Base-by-base conservation (phyloP, 2,888 invertebrate genomes). In the Pardosa pseudoannulata region DNA sequence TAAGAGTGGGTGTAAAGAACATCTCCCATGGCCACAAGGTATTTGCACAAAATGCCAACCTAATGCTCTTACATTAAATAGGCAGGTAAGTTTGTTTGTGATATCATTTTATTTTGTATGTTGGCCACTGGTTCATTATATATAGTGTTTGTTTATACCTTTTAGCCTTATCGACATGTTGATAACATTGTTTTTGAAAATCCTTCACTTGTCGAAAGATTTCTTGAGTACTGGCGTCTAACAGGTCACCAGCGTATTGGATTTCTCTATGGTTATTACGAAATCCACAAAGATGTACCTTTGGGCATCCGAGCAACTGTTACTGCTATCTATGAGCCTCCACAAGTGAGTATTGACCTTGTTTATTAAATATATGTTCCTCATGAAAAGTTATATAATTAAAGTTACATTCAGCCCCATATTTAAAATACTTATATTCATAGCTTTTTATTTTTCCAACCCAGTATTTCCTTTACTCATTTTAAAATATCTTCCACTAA, bases 21-120 rank as follows among this genome's bases (percentile, higher is more conserved):
- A 99, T 93, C 96, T 96, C 75, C 98, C 99, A 89, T 99, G 98
- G 98, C 99, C 99, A 81, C 96, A 96, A 92, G 99, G 99, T 89
- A 97, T 99, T 91, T 99, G 99, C 93, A 98, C 98, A 67, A 96
- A 97, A 93, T 99, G 99, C 92, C 98, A 98, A 92, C 99, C 99
- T 16, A 97, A 96, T 91, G 98, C 99, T 50, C 95, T 99, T 89
- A 99, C 99, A 29, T 94, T 99, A 68, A 97, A 96, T 92, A 94
- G 98, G 91, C 99, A 95, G 93, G 94, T 94, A 89, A 85, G 88
- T 74, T 28, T 11, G 9, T 36, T 36, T 36, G 6, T 36, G 36
- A 5, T 7, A 9, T 9, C n/a, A n/a, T 36, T 9, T 36, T 7
- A 7, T 36, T 36, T 7, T 36, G 6, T 36, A n/a, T n/a, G n/a